Conservation (phyloP, 1,140 invertebrate species). For the Drosophila tani region DNA sequence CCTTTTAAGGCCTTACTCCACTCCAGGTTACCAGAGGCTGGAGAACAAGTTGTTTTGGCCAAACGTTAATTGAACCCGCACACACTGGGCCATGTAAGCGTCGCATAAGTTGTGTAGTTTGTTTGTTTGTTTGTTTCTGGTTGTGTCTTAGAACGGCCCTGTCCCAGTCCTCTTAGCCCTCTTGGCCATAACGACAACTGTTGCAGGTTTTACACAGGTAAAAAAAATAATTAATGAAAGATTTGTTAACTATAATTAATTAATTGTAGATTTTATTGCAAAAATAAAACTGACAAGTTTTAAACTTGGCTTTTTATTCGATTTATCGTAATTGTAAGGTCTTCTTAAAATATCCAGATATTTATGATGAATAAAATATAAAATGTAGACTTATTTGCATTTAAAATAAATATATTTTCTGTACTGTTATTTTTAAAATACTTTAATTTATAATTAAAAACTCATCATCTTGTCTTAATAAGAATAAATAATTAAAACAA, state of each 20-base stretch:
- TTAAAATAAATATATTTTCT: background rate
- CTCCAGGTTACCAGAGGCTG: constrained; percentile 22
- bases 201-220: constrained; percentile 37
- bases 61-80: constrained; percentile 80
- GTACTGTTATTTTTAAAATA: no score
- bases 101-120: constrained; percentile 68
- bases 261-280: background rate
- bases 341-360: background rate
- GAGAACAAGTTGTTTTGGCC: constrained; percentile 48
- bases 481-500: no score
- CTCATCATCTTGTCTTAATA: no score
- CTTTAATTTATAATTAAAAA: no score
- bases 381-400: background rate
- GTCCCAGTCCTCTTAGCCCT: background rate
- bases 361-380: background rate
- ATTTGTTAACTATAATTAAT: background rate
- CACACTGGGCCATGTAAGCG: constrained; percentile 63
- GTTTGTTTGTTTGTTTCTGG: constrained; percentile 52
- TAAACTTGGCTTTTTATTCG: background rate
- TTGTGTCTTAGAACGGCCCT: constrained; percentile 1
- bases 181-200: constrained; percentile 34
- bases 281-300: background rate
- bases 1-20: constrained; percentile 40
- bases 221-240: background rate
- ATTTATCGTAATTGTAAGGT: background rate